Evolutionary conservation across 2,797 vertebrate species (phyloP).

Genomic region (Lemur catta): DNA sequence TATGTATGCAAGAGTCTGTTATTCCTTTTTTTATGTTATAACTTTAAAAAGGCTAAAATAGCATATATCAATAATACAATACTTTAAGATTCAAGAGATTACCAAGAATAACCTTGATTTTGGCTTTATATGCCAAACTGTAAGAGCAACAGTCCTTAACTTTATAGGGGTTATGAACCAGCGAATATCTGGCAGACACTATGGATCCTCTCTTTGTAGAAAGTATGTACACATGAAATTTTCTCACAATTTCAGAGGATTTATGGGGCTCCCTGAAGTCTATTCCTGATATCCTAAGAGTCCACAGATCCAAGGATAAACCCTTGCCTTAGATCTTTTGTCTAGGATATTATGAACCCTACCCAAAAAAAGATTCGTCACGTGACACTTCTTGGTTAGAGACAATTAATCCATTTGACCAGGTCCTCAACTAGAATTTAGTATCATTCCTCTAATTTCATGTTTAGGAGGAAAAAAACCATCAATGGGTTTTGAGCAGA

Average conservation of each 20-base stretch:
- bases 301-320: neutral
- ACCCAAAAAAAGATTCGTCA: neutral
- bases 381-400: neutral
- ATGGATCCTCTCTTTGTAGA: neutral
- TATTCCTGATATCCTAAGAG: neutral
- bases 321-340: neutral
- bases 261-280: neutral
- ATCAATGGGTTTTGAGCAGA: neutral
- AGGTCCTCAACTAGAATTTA: constrained; percentile 1
- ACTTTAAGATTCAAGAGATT: constrained; percentile 19
- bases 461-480: neutral
- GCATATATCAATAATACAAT: neutral
- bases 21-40: neutral
- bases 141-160: constrained; percentile 17
- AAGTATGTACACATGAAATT: neutral
- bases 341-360: neutral
- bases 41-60: constrained; percentile 11
- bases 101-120: constrained; percentile 29
- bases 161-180: neutral
- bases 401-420: neutral
- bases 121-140: neutral
- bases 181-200: neutral
- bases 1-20: neutral
- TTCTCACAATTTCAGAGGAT: neutral
- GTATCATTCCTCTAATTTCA: neutral